These are phyloP conservation scores for Hirudo medicinalis DNA, from an alignment of 1,140 invertebrate genomes.

Conservation along the genomic window DNA sequence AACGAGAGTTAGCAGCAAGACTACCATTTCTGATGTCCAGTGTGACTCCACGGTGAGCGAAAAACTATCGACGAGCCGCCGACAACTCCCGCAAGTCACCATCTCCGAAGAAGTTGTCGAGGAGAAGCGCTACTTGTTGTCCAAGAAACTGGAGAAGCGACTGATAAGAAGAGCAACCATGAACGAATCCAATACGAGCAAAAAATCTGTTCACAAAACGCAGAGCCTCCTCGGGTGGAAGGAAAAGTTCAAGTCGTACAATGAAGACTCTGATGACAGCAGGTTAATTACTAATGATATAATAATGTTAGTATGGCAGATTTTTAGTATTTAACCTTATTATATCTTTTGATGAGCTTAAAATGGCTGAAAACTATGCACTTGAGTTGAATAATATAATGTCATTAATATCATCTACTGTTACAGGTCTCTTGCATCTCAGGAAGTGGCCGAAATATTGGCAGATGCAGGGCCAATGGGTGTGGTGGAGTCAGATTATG, in stretches of 20 bases:
- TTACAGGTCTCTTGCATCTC: background rate
- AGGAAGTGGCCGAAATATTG: conserved; percentile 8
- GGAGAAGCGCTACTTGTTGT: conserved; percentile 3
- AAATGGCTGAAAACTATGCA: too few species aligned
- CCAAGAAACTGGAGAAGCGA: conserved; percentile 6
- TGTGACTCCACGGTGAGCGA: background rate
- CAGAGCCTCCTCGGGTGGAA: too few species aligned
- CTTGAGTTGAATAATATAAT: too few species aligned
- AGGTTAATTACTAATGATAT: too few species aligned
- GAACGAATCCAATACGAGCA: too few species aligned
- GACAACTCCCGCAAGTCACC: background rate
- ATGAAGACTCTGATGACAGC: too few species aligned
- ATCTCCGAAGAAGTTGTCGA: conserved; percentile 4
- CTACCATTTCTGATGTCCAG: background rate
- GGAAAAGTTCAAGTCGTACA: too few species aligned
- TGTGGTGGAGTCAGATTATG: background rate
- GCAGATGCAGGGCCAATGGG: conserved; percentile 5
- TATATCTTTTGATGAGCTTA: too few species aligned
- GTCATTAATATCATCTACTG: too few species aligned
- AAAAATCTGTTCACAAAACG: too few species aligned
- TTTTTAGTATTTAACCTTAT: too few species aligned
- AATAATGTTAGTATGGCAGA: too few species aligned
- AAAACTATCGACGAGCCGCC: background rate
- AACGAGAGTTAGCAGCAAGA: background rate
- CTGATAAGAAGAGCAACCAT: background rate